Conservation (phyloP, 2,888 invertebrate genomes). For the Spodoptera exigua region DNA sequence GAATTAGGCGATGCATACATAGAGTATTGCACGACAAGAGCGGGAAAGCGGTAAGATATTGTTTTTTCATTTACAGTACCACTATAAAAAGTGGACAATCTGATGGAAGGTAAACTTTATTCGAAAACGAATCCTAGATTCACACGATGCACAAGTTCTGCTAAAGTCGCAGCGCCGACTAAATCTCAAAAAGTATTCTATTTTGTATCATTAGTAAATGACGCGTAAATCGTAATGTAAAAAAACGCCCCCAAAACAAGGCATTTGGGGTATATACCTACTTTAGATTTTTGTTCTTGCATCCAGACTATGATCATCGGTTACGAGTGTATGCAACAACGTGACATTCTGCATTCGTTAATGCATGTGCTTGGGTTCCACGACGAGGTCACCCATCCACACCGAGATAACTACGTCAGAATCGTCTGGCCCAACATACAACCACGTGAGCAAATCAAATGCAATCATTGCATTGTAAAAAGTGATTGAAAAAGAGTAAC, state of each 20-base stretch:
- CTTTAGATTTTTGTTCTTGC: not conserved
- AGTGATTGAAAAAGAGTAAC: no score
- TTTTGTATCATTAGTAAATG: no score
- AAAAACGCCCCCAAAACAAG: no score
- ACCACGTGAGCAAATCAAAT: slow-evolving; percentile 68
- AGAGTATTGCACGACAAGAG: slow-evolving; percentile 36
- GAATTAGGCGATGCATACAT: slow-evolving; percentile 71
- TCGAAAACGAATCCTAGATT: no score
- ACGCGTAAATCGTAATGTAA: no score
- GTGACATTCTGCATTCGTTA: slow-evolving; percentile 71
- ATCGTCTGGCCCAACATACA: slow-evolving; percentile 79
- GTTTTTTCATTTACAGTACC: not conserved
- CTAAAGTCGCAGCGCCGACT: no score
- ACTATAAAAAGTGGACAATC: no score
- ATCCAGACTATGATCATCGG: slow-evolving; percentile 71
- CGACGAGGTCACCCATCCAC: slow-evolving; percentile 78
- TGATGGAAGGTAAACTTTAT: no score
- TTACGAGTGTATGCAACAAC: slow-evolving; percentile 71
- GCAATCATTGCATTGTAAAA: no score
- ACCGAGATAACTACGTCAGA: slow-evolving; percentile 74
- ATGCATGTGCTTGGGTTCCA: slow-evolving; percentile 76
- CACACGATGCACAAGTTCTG: no score
- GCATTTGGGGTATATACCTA: not conserved
- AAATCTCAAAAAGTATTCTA: no score
- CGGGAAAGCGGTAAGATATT: slow-evolving; percentile 69